Evolutionary conservation across 1,140 invertebrate genomes (phyloP).

Genomic region (Caenorhabditis inopinata): DNA sequence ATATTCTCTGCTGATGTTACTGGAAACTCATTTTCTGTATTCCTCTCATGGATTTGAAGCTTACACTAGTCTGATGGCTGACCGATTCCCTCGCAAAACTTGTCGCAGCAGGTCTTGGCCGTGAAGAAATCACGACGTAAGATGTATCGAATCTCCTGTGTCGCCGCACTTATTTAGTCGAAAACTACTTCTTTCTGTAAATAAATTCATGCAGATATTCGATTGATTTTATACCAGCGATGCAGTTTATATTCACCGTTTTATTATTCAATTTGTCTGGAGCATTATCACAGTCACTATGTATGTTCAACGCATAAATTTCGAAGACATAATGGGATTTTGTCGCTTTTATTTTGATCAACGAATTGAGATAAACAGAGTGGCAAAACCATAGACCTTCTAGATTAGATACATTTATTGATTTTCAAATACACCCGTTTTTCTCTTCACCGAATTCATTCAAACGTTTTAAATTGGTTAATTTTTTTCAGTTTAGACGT

Average conservation of each 20-base stretch:
- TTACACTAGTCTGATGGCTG: constrained; percentile 11
- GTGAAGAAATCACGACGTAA: constrained; percentile 26
- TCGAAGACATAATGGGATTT: too few relatives aligned
- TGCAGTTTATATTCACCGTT: not conserved
- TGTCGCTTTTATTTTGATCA: too few relatives aligned
- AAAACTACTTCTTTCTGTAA: not conserved
- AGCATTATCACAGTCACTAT: not conserved
- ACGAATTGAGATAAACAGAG: too few relatives aligned
- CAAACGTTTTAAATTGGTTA: too few relatives aligned
- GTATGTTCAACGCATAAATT: too few relatives aligned
- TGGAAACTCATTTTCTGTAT: not conserved
- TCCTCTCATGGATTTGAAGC: not conserved
- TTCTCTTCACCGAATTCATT: too few relatives aligned
- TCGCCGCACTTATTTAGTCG: not conserved
- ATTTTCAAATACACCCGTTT: too few relatives aligned
- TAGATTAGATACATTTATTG: too few relatives aligned
- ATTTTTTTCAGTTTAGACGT: too few relatives aligned
- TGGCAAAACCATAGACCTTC: too few relatives aligned
- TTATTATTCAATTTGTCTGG: not conserved
- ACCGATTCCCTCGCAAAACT: constrained; percentile 19
- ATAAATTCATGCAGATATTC: not conserved
- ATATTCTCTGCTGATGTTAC: too few relatives aligned
- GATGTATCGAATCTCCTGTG: not conserved
- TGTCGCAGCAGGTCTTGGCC: constrained; percentile 29
- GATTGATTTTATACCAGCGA: not conserved